Evolutionary conservation across 2,113 vertebrate genomes (phyloP).

Genomic region (Zosterops lateralis): DNA sequence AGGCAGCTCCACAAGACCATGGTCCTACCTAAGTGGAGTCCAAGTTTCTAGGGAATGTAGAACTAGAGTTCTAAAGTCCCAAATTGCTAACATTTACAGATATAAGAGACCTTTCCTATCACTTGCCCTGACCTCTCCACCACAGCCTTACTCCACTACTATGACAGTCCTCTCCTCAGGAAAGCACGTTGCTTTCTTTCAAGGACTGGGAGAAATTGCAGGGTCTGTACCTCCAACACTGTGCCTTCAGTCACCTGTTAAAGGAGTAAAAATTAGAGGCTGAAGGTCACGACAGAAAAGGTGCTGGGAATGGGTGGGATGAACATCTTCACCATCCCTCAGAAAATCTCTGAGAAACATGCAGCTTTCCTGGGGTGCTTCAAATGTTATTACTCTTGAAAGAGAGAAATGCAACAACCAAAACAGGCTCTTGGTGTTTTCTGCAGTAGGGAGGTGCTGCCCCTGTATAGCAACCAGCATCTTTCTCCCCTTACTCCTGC

Average conservation of each 20-base stretch:
- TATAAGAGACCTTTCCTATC: background rate
- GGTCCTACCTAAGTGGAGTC: background rate
- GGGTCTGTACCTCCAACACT: background rate
- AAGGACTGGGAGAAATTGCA: background rate
- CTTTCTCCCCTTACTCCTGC: background rate
- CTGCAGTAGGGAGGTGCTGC: background rate
- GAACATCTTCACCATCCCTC: background rate
- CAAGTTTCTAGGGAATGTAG: background rate
- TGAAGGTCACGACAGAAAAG: fast-evolving
- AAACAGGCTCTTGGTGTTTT: background rate
- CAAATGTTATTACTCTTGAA: background rate
- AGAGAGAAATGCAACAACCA: background rate
- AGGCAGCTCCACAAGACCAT: background rate
- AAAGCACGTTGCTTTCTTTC: fast-evolving
- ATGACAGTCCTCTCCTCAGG: background rate
- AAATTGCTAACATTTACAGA: background rate
- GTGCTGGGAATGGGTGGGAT: background rate
- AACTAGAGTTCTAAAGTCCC: background rate
- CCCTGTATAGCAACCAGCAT: background rate
- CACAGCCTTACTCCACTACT: background rate
- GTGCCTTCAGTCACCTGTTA: background rate
- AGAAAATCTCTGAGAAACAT: background rate
- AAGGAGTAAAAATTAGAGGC: background rate
- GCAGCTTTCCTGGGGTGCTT: background rate
- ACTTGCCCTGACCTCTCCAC: background rate